Evolutionary conservation across 2,888 invertebrate species (phyloP).

Genomic region (Isoperla grammatica): DNA sequence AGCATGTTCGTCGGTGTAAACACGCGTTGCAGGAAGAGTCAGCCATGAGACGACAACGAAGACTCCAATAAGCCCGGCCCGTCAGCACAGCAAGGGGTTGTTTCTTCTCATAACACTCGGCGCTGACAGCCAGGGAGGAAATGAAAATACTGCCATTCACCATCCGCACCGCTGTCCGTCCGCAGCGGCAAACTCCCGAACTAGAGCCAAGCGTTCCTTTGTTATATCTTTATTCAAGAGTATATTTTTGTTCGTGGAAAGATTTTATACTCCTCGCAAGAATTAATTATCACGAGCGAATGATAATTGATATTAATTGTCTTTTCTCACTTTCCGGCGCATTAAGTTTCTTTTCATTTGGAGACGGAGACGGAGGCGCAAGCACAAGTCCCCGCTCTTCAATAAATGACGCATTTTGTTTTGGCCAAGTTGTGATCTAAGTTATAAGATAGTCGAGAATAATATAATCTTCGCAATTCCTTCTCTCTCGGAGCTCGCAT

Average conservation of each 20-base stretch:
- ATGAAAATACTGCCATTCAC: conserved; percentile 24
- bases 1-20: no score
- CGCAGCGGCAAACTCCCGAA: background rate
- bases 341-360: conserved; percentile 33
- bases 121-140: conserved; percentile 10
- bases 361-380: background rate
- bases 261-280: conserved; percentile 20
- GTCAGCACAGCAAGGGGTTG: conserved; percentile 17
- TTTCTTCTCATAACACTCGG: conserved; percentile 20
- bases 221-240: conserved; percentile 16
- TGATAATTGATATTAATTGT: conserved; percentile 43
- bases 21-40: no score
- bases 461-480: conserved; percentile 28
- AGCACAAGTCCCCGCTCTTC: conserved; percentile 2
- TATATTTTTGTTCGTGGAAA: conserved; percentile 15
- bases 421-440: conserved; percentile 9
- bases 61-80: background rate
- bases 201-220: background rate
- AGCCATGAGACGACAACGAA: no score
- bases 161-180: background rate
- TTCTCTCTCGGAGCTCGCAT: conserved; percentile 5
- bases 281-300: conserved; percentile 38
- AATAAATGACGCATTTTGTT: conserved; percentile 13
- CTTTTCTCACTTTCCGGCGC: conserved; percentile 39
- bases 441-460: conserved; percentile 20